A percentile compares a stretch with the other conserved stretches of the same genome.
These are phyloP conservation scores for Leptarthrus brevirostris DNA, from an alignment of 2,888 invertebrate genomes.

Conservation along the genomic window DNA sequence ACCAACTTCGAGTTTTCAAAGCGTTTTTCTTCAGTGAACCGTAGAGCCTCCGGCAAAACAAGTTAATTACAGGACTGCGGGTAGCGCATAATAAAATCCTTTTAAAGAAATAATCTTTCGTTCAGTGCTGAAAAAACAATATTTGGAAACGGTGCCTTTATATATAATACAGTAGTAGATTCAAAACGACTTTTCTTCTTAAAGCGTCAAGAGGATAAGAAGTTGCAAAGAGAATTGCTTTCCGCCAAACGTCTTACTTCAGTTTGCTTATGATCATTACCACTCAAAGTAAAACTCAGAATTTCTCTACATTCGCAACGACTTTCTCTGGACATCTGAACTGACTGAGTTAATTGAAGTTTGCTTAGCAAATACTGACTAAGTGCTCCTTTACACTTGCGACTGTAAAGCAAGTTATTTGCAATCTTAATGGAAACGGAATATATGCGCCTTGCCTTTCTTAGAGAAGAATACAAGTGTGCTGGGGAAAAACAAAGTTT, in stretches of 20 bases:
- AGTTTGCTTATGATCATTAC: slow-evolving; percentile 15
- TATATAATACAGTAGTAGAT: background rate
- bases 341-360: slow-evolving; percentile 18
- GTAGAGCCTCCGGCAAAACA: too few species aligned
- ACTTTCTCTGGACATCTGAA: slow-evolving; percentile 2
- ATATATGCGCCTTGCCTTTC: slow-evolving; percentile 3
- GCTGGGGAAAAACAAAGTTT: background rate
- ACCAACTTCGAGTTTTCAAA: too few species aligned
- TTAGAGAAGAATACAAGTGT: background rate
- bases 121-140: too few species aligned
- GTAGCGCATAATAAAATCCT: too few species aligned
- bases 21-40: too few species aligned
- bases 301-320: background rate
- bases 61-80: too few species aligned
- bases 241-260: background rate
- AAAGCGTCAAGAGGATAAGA: background rate
- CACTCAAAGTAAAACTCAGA: background rate
- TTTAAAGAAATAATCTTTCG: too few species aligned
- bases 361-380: slow-evolving; percentile 20
- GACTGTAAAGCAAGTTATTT: background rate
- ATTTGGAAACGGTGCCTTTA: too few species aligned
- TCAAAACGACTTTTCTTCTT: background rate
- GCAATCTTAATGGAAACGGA: slow-evolving; percentile 3
- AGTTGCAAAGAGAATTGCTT: background rate
- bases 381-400: slow-evolving; percentile 15